These are phyloP conservation scores for Drosophila suzukii DNA, from an alignment of 1,140 invertebrate genomes.

Conservation along the genomic window DNA sequence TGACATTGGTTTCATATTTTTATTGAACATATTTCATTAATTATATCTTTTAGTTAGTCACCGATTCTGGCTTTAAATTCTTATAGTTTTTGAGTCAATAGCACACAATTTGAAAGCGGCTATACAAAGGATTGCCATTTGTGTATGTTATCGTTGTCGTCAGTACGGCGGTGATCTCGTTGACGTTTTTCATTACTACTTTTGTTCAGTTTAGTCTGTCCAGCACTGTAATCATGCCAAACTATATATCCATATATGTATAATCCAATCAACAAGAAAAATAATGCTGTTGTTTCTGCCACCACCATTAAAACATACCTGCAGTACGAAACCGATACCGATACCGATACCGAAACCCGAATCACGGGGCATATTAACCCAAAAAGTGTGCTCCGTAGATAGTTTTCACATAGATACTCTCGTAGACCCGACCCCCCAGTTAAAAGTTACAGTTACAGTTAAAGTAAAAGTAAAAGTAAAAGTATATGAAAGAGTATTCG, in stretches of 20 bases:
- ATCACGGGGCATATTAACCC: not conserved
- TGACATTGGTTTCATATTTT: conserved; percentile 23
- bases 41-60: conserved; percentile 36
- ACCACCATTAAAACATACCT: conserved; percentile 32
- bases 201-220: conserved; percentile 78
- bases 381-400: not conserved
- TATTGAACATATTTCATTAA: conserved; percentile 25
- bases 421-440: conserved; percentile 6
- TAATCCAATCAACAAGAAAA: conserved; percentile 10
- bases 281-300: conserved; percentile 34
- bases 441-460: too few relatives aligned
- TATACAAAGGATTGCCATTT: conserved; percentile 65
- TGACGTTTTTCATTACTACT: conserved; percentile 83
- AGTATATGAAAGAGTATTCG: conserved; percentile 1
- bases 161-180: conserved; percentile 65
- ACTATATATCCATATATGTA: conserved; percentile 26
- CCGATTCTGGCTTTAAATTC: conserved; percentile 58
- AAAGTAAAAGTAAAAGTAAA: too few relatives aligned
- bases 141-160: conserved; percentile 62
- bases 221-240: conserved; percentile 46
- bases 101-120: conserved; percentile 46
- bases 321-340: conserved; percentile 18
- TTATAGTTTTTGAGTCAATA: conserved; percentile 38
- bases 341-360: not conserved
- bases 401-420: not conserved